Evolutionary conservation across 2,113 vertebrate genomes (phyloP).

Genomic region (Ptilorrhoa leucosticta): DNA sequence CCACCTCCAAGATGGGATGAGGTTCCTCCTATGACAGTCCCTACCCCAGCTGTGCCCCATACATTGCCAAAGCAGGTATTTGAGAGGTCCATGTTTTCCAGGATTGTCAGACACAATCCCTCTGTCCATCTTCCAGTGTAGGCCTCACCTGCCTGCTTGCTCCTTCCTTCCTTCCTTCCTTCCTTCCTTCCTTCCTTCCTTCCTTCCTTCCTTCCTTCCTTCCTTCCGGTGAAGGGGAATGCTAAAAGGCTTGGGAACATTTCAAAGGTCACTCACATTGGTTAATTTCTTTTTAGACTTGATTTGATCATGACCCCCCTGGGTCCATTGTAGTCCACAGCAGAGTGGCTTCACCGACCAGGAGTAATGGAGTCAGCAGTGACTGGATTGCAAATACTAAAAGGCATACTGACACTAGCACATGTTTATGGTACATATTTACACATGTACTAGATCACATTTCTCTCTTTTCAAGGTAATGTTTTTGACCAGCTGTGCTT

Average conservation of each 20-base stretch:
- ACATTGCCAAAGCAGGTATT: background rate
- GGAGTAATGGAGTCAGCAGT: background rate
- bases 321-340: rapidly evolving
- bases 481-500: background rate
- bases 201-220: background rate
- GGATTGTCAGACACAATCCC: background rate
- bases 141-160: rapidly evolving
- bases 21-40: background rate
- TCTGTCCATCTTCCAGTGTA: background rate
- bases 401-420: background rate
- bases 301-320: background rate
- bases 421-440: background rate
- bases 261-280: background rate
- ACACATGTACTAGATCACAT: background rate
- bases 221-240: background rate
- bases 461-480: background rate
- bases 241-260: background rate
- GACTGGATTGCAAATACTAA: background rate
- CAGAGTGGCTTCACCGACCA: background rate
- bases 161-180: background rate
- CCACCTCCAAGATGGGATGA: background rate
- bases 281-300: background rate
- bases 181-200: background rate
- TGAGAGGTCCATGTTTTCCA: background rate
- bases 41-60: background rate